Evolutionary conservation across 2,888 invertebrate genomes (phyloP).

Genomic region (Rhaphigaster nebulosa): DNA sequence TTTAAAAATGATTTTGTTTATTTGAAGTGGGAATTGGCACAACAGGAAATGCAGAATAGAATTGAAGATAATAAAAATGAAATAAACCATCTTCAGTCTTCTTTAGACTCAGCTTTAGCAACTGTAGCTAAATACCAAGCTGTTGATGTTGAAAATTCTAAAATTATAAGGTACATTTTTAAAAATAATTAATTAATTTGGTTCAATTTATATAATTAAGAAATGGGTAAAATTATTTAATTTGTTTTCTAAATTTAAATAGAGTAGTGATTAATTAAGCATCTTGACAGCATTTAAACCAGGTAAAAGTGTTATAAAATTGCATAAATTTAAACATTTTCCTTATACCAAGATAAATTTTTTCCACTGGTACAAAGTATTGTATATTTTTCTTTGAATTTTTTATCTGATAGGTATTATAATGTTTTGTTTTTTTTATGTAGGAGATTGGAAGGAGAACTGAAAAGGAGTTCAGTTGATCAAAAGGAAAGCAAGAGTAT

Average conservation of each 20-base stretch:
- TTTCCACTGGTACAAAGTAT: background rate
- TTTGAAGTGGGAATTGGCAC: conserved; percentile 30
- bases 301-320: no score
- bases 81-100: background rate
- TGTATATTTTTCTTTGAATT: background rate
- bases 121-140: conserved; percentile 31
- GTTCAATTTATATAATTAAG: background rate
- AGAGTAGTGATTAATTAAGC: background rate
- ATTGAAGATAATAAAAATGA: conserved; percentile 37
- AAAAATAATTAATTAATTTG: background rate
- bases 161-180: conserved; percentile 28
- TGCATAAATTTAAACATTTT: background rate
- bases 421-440: background rate
- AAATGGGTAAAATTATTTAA: background rate
- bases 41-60: conserved; percentile 38
- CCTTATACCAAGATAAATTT: background rate
- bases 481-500: conserved; percentile 25
- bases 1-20: background rate
- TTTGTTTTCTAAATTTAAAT: background rate
- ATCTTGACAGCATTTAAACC: no score
- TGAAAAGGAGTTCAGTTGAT: background rate
- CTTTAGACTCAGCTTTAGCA: conserved; percentile 37
- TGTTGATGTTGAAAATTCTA: background rate
- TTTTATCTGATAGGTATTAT: background rate
- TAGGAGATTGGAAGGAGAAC: conserved; percentile 12